Evolutionary conservation across 2,113 vertebrate genomes (phyloP).

Genomic region (Coreoperca whiteheadi): DNA sequence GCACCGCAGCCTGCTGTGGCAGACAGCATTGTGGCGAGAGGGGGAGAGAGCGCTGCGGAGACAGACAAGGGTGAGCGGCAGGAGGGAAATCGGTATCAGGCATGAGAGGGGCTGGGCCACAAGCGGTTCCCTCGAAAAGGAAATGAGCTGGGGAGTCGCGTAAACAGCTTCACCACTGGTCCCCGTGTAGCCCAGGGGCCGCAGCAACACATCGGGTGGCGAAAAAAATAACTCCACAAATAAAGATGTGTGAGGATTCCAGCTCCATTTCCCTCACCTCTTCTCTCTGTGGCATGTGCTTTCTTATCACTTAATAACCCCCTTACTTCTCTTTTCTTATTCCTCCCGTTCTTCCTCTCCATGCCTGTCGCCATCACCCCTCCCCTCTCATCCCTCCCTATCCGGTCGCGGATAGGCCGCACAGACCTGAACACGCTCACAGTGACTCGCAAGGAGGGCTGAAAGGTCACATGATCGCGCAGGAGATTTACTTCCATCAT

Average conservation of each 20-base stretch:
- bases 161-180: conserved; percentile 54
- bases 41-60: conserved; percentile 28
- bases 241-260: conserved; percentile 15
- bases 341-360: conserved; percentile 25
- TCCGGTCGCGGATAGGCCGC: conserved; percentile 33
- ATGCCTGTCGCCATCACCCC: conserved; percentile 46
- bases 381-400: conserved; percentile 10
- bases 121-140: conserved; percentile 47
- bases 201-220: conserved; percentile 19
- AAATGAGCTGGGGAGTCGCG: conserved; percentile 48
- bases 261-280: conserved; percentile 36
- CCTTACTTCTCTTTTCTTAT: conserved; percentile 21
- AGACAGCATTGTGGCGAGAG: conserved; percentile 62
- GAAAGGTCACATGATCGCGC: conserved; percentile 59
- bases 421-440: conserved; percentile 27
- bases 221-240: conserved; percentile 10
- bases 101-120: conserved; percentile 25
- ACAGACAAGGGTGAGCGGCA: conserved; percentile 39
- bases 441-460: conserved; percentile 24
- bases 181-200: conserved; percentile 34
- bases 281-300: conserved; percentile 16
- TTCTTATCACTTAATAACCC: conserved; percentile 60
- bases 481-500: conserved; percentile 64
- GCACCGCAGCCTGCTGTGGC: conserved; percentile 53
- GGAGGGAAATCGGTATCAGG: conserved; percentile 57